Percentiles rank a stretch among this genome's conserved stretches.
Conservation (phyloP, 2,888 invertebrate species). For the Drosophila anomalata region DNA sequence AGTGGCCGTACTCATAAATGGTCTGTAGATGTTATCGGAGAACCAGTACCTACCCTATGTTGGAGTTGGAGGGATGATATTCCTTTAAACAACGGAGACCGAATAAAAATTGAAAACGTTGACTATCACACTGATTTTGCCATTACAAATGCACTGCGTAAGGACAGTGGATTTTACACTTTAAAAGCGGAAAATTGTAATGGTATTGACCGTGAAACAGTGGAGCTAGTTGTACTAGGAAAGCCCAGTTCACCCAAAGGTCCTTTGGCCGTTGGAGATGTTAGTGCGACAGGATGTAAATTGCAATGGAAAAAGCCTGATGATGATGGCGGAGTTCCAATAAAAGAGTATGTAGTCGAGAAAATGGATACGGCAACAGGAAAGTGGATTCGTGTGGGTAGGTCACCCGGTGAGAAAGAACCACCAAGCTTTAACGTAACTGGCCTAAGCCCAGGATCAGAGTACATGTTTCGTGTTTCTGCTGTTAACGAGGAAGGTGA, state of each 20-base stretch:
- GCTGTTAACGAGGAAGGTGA: constrained; percentile 99
- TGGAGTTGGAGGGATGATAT: constrained; percentile 87
- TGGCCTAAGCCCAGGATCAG: constrained; percentile 96
- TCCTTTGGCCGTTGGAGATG: constrained; percentile 93
- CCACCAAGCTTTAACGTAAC: constrained; percentile 88
- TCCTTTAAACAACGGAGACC: constrained; percentile 88
- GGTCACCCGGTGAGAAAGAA: constrained; percentile 91
- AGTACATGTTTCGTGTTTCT: constrained; percentile 98
- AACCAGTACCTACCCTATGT: constrained; percentile 95
- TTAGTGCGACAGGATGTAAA: constrained; percentile 96
- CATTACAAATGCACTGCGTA: constrained; percentile 86
- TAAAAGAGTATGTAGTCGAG: constrained; percentile 98
- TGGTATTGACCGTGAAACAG: constrained; percentile 87
- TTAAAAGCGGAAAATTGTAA: constrained; percentile 96
- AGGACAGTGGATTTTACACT: constrained; percentile 94
- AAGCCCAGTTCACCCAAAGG: constrained; percentile 92
- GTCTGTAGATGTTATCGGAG: constrained; percentile 94
- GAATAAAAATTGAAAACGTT: constrained; percentile 90
- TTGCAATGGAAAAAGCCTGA: constrained; percentile 97
- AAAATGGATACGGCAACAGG: constrained; percentile 96
- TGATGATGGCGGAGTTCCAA: constrained; percentile 97
- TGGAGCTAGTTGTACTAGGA: constrained; percentile 94
- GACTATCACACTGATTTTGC: constrained; percentile 96
- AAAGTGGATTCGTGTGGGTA: constrained; percentile 89
- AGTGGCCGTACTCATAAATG: constrained; percentile 85